These are phyloP conservation scores for Columbina picui DNA, from an alignment of 2,113 vertebrate species.

Conservation along the genomic window DNA sequence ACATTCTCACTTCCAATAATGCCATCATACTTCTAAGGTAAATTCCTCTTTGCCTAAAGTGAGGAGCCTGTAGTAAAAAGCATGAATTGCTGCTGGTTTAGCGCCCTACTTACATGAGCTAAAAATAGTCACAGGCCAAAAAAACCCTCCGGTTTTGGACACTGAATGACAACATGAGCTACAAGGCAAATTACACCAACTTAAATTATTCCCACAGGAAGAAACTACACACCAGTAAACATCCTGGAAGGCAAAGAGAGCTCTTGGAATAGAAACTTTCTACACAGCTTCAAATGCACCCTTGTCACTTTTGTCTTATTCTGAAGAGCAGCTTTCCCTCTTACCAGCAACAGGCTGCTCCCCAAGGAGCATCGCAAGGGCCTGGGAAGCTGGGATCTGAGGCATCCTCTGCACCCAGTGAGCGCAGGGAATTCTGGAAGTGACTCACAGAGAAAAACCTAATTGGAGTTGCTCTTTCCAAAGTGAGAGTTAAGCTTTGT, in stretches of 20 bases:
- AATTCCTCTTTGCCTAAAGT: fast-evolving
- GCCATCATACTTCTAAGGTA: too few relatives aligned
- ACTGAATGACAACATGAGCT: background rate
- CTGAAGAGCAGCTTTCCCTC: background rate
- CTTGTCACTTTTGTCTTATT: background rate
- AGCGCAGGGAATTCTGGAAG: background rate
- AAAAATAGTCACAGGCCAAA: background rate
- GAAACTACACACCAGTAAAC: background rate
- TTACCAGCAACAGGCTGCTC: background rate
- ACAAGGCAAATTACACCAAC: background rate
- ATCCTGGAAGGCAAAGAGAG: background rate
- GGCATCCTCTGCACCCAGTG: background rate
- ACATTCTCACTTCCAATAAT: background rate
- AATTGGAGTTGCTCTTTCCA: background rate
- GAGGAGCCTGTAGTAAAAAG: background rate
- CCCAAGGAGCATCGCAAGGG: background rate
- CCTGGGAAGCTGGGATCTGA: background rate
- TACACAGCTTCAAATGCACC: background rate
- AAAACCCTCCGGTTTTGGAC: background rate
- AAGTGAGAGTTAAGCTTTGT: background rate
- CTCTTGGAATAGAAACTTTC: background rate
- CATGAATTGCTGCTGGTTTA: background rate
- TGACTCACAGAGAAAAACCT: background rate
- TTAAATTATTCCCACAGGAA: background rate
- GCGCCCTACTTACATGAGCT: background rate